These are phyloP conservation scores for Maniola hyperantus DNA, from an alignment of 2,888 invertebrate genomes.

Conservation along the genomic window DNA sequence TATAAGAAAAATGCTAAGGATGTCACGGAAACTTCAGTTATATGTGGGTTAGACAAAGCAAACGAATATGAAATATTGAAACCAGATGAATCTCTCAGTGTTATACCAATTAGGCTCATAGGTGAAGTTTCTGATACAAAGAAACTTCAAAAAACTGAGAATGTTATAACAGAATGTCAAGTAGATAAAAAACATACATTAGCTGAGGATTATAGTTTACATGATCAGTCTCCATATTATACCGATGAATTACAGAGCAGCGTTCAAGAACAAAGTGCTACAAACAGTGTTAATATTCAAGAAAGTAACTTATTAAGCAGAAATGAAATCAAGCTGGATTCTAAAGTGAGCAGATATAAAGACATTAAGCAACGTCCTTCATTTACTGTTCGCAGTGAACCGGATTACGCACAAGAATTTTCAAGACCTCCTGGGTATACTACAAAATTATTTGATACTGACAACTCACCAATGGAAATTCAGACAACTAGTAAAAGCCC, in stretches of 20 bases:
- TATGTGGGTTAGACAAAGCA: neutral
- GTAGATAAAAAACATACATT: neutral
- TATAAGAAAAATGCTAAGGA: neutral
- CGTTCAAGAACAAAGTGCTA: neutral
- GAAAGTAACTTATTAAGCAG: neutral
- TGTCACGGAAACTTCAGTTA: neutral
- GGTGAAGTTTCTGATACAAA: neutral
- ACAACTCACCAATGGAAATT: constrained; percentile 25
- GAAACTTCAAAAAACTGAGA: neutral
- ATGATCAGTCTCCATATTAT: neutral
- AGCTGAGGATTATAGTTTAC: neutral
- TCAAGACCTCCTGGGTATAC: constrained; percentile 38
- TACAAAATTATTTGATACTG: constrained; percentile 33
- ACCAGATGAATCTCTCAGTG: neutral
- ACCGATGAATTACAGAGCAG: neutral
- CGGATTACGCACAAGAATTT: constrained; percentile 32
- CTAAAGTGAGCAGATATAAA: constrained; percentile 15
- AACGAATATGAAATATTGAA: neutral
- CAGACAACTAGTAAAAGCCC: constrained; percentile 28
- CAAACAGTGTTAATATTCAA: constrained; percentile 1
- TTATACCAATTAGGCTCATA: neutral
- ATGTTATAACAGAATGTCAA: neutral
- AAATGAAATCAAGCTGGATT: neutral
- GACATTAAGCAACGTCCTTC: constrained; percentile 26
- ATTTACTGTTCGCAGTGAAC: constrained; percentile 34